Evolutionary conservation across 2,113 vertebrate species (phyloP).

Genomic region (Tenebrosternarchus preto): DNA sequence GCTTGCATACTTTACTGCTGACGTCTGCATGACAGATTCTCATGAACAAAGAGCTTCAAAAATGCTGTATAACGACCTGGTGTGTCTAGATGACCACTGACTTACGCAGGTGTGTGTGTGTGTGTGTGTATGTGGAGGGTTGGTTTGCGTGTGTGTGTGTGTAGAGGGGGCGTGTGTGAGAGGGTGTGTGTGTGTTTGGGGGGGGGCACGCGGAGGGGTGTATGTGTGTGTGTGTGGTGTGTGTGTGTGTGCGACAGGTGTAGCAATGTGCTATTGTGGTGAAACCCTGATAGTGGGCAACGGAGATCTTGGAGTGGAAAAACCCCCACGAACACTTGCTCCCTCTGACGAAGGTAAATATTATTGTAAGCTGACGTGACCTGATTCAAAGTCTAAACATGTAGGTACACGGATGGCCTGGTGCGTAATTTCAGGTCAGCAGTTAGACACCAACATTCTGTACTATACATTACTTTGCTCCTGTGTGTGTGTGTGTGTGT

Average conservation of each 20-base stretch:
- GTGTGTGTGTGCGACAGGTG: too few relatives aligned
- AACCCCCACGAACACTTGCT: constrained; percentile 1
- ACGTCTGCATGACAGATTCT: neutral
- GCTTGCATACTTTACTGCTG: neutral
- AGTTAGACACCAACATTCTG: neutral
- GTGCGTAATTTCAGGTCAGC: constrained; percentile 15
- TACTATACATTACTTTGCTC: too few relatives aligned
- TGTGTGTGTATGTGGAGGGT: too few relatives aligned
- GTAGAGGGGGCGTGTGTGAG: too few relatives aligned
- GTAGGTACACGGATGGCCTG: neutral
- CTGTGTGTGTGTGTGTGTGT: constrained; percentile 8
- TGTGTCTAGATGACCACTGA: too few relatives aligned
- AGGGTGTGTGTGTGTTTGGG: too few relatives aligned
- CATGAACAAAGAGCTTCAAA: neutral
- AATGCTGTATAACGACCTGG: neutral
- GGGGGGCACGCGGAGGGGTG: too few relatives aligned
- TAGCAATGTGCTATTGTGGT: constrained; percentile 47
- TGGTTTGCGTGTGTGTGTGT: too few relatives aligned
- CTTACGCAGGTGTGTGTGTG: too few relatives aligned
- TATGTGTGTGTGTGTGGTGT: too few relatives aligned
- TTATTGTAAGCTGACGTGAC: neutral
- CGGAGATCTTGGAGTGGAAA: too few relatives aligned
- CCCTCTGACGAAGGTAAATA: neutral
- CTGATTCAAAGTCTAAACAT: neutral
- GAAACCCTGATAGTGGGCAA: too few relatives aligned